These are phyloP conservation scores for Onchidella celtica DNA, from an alignment of 2,888 invertebrate species.

Conservation along the genomic window DNA sequence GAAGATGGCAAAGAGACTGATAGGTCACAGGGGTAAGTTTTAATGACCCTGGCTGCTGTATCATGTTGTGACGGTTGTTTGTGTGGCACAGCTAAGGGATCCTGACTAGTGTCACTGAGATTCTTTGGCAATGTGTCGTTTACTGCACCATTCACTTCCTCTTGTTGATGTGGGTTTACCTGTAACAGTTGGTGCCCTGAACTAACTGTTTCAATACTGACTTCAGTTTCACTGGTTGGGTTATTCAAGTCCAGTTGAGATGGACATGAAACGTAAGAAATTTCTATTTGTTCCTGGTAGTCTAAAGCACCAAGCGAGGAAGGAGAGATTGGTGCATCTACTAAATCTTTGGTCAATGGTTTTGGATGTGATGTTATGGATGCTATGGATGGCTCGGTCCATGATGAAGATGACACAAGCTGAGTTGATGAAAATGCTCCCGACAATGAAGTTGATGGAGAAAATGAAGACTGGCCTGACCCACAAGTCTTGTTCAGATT, in stretches of 20 bases:
- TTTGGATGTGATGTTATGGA: background rate
- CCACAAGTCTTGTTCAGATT: background rate
- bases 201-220: background rate
- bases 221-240: slow-evolving; percentile 1
- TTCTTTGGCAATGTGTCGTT: background rate
- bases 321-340: background rate
- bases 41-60: background rate
- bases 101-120: background rate
- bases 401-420: background rate
- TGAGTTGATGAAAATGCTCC: background rate
- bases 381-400: background rate
- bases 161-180: background rate
- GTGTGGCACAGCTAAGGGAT: background rate
- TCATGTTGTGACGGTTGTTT: too few species aligned
- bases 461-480: background rate
- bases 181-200: background rate
- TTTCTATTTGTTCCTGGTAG: slow-evolving; percentile 31
- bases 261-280: slow-evolving; percentile 28
- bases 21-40: background rate
- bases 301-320: background rate
- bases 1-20: background rate
- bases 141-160: background rate
- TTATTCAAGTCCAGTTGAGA: slow-evolving; percentile 17
- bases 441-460: background rate
- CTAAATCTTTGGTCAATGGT: background rate